Percentiles rank a stretch among this genome's conserved stretches.
Conservation (phyloP, 2,888 invertebrate genomes). For the Nephrotoma guestfalica region DNA sequence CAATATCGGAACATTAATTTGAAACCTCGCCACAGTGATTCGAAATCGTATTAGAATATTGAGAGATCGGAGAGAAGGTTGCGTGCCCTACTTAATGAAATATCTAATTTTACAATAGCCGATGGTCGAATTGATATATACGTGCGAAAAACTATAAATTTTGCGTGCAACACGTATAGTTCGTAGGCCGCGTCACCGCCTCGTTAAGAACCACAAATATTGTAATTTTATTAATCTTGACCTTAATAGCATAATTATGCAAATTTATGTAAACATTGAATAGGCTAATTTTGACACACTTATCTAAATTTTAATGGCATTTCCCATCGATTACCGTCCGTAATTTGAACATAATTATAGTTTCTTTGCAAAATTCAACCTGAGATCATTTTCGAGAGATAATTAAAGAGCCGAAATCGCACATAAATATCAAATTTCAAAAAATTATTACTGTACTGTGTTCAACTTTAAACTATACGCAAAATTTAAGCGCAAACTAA, state of each 20-base stretch:
- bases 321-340: not conserved
- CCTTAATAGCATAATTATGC: not conserved
- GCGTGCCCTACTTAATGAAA: not conserved
- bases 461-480: not conserved
- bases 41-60: too few relatives aligned
- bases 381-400: not conserved
- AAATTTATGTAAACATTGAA: not conserved
- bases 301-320: not conserved
- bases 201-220: not conserved
- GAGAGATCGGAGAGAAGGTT: too few relatives aligned
- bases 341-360: not conserved
- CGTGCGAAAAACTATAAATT: not conserved
- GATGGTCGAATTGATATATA: not conserved
- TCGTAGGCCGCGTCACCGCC: not conserved
- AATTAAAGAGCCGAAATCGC: not conserved
- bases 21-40: too few relatives aligned
- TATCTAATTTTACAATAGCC: not conserved
- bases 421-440: not conserved
- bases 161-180: not conserved
- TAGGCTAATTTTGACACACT: not conserved
- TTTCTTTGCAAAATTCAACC: not conserved
- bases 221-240: not conserved
- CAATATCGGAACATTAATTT: too few relatives aligned
- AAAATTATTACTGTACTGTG: not conserved
- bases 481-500: not conserved